phyloP scores from a whole-genome alignment of 2,888 invertebrate species.

The Saturnia pavonia region DNA sequence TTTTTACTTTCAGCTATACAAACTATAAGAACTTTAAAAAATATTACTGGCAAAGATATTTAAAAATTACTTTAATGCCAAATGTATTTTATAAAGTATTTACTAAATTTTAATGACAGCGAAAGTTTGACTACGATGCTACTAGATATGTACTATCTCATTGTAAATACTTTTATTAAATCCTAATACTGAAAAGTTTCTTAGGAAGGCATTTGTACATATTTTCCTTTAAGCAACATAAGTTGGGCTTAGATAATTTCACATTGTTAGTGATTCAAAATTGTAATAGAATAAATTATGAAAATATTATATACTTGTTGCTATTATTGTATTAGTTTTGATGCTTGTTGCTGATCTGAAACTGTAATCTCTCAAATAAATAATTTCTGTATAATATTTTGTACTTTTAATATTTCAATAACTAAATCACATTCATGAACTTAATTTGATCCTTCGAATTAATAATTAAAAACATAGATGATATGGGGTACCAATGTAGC shows the following conservation, averaged over 20 bases:
- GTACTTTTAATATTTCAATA: not conserved
- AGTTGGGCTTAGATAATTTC: not conserved
- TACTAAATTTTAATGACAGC: not conserved
- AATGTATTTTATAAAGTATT: conserved; percentile 15
- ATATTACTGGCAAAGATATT: conserved; percentile 8
- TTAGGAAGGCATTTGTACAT: not conserved
- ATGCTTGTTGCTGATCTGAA: not conserved
- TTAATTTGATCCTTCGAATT: not conserved
- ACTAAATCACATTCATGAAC: not conserved
- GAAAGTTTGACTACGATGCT: not conserved
- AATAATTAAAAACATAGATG: not conserved
- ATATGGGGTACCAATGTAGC: too few species aligned
- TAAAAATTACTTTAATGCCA: conserved; percentile 4
- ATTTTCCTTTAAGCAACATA: not conserved
- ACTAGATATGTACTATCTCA: not conserved
- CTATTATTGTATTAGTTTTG: not conserved
- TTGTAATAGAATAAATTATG: not conserved
- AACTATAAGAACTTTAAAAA: not conserved
- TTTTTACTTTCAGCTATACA: not conserved
- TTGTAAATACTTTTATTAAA: not conserved
- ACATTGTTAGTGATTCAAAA: not conserved
- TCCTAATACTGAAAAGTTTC: not conserved
- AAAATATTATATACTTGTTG: not conserved
- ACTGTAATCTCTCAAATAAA: not conserved
- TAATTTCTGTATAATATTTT: not conserved